phyloP scores from a whole-genome alignment of 2,888 invertebrate genomes.

The Spisula subtruncata region DNA sequence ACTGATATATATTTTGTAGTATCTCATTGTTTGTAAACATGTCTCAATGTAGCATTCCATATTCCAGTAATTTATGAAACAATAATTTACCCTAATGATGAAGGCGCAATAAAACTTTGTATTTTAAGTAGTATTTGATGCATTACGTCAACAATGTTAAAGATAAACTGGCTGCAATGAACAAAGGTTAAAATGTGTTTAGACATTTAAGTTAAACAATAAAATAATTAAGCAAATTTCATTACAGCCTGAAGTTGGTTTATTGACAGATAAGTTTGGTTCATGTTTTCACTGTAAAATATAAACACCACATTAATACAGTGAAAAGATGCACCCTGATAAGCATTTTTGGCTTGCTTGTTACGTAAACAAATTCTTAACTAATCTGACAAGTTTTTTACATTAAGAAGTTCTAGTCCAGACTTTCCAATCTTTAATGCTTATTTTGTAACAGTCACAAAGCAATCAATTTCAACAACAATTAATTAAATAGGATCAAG shows the following conservation, averaged over 20 bases:
- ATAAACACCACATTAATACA: conserved; percentile 27
- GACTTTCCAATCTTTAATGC: conserved; percentile 3
- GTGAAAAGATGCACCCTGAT: conserved; percentile 2
- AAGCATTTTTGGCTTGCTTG: neutral
- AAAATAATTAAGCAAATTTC: conserved; percentile 7
- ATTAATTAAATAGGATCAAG: neutral
- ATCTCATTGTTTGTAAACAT: conserved; percentile 21
- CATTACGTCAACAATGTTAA: conserved; percentile 16
- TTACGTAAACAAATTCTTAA: conserved; percentile 25
- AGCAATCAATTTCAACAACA: conserved; percentile 2
- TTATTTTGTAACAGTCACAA: conserved; percentile 21
- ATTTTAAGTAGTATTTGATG: neutral
- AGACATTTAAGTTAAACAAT: conserved; percentile 13
- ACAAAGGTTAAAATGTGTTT: conserved; percentile 26
- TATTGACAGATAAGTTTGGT: conserved; percentile 16
- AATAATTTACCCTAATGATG: conserved; percentile 3
- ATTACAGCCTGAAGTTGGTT: neutral
- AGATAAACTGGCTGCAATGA: neutral
- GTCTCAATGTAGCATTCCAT: neutral
- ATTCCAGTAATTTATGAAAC: neutral
- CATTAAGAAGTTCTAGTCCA: too few relatives aligned
- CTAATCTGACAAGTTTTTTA: conserved; percentile 16
- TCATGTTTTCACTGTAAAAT: conserved; percentile 23
- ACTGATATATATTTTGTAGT: neutral
- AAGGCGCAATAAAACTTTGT: neutral